Evolutionary conservation across 2,113 vertebrate genomes (phyloP).

Genomic region (Okapia johnstoni): DNA sequence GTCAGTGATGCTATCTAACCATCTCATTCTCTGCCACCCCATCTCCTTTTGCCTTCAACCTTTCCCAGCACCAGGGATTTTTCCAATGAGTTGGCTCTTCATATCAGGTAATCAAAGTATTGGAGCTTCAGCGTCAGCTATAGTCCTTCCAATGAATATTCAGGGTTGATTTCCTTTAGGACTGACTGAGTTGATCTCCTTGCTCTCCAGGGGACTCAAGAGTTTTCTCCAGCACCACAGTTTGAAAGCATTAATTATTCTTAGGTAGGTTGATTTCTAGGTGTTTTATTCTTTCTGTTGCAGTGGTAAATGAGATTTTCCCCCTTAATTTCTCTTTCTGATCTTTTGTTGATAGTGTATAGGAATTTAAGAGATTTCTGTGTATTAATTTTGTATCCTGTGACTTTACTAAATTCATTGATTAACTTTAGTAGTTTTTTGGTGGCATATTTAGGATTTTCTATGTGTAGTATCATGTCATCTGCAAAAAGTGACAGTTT

Average conservation of each 20-base stretch:
- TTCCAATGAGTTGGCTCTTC: not conserved
- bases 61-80: not conserved
- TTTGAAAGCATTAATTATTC: not conserved
- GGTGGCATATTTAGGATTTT: not conserved
- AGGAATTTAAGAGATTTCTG: not conserved
- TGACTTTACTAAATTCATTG: not conserved
- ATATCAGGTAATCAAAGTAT: not conserved
- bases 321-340: not conserved
- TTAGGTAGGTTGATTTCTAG: not conserved
- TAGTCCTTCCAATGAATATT: not conserved
- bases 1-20: not conserved
- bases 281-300: not conserved
- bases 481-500: not conserved
- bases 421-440: not conserved
- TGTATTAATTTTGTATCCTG: not conserved
- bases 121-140: not conserved
- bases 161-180: not conserved
- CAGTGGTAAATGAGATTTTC: not conserved
- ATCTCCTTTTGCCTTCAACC: not conserved
- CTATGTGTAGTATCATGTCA: not conserved
- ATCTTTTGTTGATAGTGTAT: not conserved
- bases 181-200: not conserved
- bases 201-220: not conserved
- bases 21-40: not conserved
- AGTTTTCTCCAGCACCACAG: not conserved